These are phyloP conservation scores for Ambastaia sidthimunki DNA, from an alignment of 2,797 vertebrate genomes.

Conservation along the genomic window DNA sequence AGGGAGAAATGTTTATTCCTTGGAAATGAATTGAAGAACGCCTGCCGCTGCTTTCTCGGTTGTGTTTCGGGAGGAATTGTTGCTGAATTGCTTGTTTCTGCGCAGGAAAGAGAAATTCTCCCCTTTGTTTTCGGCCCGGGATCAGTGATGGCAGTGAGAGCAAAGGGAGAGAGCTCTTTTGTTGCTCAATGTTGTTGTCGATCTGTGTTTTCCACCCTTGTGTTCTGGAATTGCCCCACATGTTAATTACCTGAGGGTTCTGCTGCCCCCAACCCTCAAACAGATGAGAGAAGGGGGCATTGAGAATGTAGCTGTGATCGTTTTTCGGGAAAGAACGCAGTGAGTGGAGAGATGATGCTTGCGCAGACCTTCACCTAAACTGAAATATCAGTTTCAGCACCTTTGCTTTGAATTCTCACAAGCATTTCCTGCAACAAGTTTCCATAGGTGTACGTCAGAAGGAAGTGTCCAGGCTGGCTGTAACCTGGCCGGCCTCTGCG, in stretches of 20 bases:
- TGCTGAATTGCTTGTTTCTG: conserved; percentile 75
- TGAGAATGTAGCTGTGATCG: conserved; percentile 38
- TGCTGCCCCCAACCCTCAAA: conserved; percentile 34
- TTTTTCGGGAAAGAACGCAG: conserved; percentile 33
- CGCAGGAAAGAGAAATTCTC: conserved; percentile 67
- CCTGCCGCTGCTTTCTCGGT: conserved; percentile 84
- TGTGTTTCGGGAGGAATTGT: conserved; percentile 81
- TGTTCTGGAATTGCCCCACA: conserved; percentile 77
- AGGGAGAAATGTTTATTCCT: conserved; percentile 96
- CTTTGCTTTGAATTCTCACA: conserved; percentile 35
- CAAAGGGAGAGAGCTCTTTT: conserved; percentile 55
- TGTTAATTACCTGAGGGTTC: conserved; percentile 63
- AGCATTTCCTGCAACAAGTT: conserved; percentile 28
- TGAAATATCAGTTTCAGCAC: conserved; percentile 47
- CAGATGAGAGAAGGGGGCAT: conserved; percentile 38
- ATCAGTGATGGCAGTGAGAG: conserved; percentile 58
- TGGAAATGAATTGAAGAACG: conserved; percentile 96
- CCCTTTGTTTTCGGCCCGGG: conserved; percentile 43
- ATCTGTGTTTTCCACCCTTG: conserved; percentile 76
- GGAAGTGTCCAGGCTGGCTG: conserved; percentile 52
- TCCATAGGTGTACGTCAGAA: conserved; percentile 40
- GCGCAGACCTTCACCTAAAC: conserved; percentile 54
- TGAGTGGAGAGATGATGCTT: conserved; percentile 53
- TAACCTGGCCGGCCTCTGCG: conserved; percentile 43
- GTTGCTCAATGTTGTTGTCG: conserved; percentile 79